Percentiles rank a stretch among this genome's conserved stretches.
Conservation (phyloP, 2,888 invertebrate genomes). For the Andrena flavipes region DNA sequence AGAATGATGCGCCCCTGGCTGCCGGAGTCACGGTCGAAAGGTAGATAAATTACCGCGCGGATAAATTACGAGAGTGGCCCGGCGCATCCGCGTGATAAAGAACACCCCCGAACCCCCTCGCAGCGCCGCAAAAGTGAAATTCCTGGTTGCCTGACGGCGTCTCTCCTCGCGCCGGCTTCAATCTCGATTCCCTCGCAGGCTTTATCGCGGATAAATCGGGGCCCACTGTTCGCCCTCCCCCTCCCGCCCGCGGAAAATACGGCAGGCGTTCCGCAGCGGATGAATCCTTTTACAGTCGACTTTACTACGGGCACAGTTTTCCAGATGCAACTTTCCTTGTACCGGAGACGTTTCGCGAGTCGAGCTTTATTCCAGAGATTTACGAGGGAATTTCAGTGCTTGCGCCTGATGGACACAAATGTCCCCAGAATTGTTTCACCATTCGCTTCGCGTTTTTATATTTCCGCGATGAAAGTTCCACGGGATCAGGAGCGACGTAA, state of each 20-base stretch:
- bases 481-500: too few relatives aligned
- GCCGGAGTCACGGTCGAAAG: conserved; percentile 14
- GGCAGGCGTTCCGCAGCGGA: too few relatives aligned
- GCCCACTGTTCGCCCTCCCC: background rate
- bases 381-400: too few relatives aligned
- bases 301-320: too few relatives aligned
- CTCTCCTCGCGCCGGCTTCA: conserved; percentile 3
- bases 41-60: conserved; percentile 45
- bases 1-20: conserved; percentile 44
- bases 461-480: too few relatives aligned
- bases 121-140: conserved; percentile 30
- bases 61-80: conserved; percentile 47
- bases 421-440: background rate
- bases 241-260: background rate
- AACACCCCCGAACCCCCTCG: background rate
- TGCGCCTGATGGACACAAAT: background rate
- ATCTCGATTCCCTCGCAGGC: conserved; percentile 29
- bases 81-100: conserved; percentile 22
- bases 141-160: background rate
- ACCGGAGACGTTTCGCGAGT: too few relatives aligned
- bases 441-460: too few relatives aligned
- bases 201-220: conserved; percentile 19
- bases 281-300: too few relatives aligned
- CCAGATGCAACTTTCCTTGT: too few relatives aligned
- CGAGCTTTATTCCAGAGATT: too few relatives aligned